phyloP scores from a whole-genome alignment of 2,797 vertebrate genomes.

The Hafferia zeledoni region DNA sequence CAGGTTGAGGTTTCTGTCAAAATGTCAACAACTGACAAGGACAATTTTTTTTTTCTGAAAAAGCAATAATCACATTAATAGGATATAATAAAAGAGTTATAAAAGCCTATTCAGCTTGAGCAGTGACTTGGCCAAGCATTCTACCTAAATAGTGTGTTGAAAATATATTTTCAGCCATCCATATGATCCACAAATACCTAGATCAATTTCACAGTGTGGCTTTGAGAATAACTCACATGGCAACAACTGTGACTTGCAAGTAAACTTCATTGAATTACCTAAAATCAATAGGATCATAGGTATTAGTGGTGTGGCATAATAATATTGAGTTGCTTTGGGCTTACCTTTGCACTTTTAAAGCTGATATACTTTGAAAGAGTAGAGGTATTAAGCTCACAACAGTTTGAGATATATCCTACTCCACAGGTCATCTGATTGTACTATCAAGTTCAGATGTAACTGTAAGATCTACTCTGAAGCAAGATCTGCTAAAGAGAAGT shows the following conservation, averaged over 20 bases:
- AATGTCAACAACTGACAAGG: neutral
- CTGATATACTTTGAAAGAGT: neutral
- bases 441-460: neutral
- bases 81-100: neutral
- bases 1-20: neutral
- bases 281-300: neutral
- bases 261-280: neutral
- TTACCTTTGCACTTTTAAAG: neutral
- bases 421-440: neutral
- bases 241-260: neutral
- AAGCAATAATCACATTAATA: neutral
- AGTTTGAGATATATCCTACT: neutral
- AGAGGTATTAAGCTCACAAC: neutral
- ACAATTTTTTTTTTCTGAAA: neutral
- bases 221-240: neutral
- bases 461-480: constrained; percentile 16
- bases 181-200: neutral
- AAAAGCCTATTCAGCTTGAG: neutral
- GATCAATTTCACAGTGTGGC: neutral
- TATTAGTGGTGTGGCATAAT: neutral
- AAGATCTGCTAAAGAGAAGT: neutral
- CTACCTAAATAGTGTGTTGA: neutral
- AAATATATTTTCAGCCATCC: neutral
- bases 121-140: neutral
- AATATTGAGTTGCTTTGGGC: neutral